Conservation (phyloP, 2,888 invertebrate genomes). For the Rutpela maculata region DNA sequence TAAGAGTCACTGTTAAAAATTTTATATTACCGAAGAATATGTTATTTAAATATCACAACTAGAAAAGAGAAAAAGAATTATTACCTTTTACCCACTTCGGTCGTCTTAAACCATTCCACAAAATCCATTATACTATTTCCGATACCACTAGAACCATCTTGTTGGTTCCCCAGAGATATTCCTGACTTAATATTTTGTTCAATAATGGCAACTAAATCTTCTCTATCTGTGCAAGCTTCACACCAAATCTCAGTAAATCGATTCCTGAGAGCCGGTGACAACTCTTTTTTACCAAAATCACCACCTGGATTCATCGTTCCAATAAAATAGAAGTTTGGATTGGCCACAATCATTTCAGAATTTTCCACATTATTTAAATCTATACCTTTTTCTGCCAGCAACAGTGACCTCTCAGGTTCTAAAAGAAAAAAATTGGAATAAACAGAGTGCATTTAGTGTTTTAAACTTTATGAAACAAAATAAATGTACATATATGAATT, state of each 20-base stretch:
- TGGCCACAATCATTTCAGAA: constrained; percentile 79
- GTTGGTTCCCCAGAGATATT: constrained; percentile 76
- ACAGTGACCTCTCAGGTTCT: constrained; percentile 93
- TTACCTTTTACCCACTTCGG: constrained; percentile 81
- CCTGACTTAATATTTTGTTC: constrained; percentile 83
- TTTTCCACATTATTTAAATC: constrained; percentile 76
- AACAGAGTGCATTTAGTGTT: too few relatives aligned
- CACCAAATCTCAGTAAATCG: constrained; percentile 99
- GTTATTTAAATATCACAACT: too few relatives aligned
- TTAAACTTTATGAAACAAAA: too few relatives aligned
- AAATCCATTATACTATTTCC: constrained; percentile 87
- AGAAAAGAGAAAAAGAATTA: background rate
- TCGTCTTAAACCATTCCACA: constrained; percentile 83
- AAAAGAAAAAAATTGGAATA: constrained; percentile 49
- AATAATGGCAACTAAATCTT: constrained; percentile 88
- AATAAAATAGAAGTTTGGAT: constrained; percentile 89
- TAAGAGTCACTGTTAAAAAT: too few relatives aligned
- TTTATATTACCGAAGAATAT: too few relatives aligned
- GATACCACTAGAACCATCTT: constrained; percentile 77
- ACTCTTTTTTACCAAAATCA: constrained; percentile 99
- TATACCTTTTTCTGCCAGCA: constrained; percentile 93
- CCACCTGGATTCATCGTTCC: constrained; percentile 99
- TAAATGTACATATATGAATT: too few relatives aligned
- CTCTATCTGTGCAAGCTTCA: constrained; percentile 82
- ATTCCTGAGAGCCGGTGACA: constrained; percentile 97